Evolutionary conservation across 92 coral and sea anemone genomes (phyloP).

Genomic region (Zoanthus sociatus): DNA sequence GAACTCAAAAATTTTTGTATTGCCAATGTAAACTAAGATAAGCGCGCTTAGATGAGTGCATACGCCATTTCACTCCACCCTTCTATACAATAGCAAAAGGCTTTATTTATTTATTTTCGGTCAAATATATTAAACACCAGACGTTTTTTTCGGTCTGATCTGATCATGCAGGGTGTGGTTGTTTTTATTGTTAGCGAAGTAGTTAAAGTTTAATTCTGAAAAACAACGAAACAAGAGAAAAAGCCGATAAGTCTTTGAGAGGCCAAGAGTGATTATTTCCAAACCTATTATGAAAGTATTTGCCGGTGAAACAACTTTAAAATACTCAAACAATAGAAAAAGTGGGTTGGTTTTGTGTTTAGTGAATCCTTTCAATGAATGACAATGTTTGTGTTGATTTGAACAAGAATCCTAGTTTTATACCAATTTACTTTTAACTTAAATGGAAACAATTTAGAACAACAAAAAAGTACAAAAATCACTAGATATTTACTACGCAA

Average conservation of each 20-base stretch:
- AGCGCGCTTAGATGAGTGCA: conserved; percentile 2
- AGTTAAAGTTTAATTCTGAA: conserved; percentile 37
- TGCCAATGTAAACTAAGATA: background rate
- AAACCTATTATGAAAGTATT: background rate
- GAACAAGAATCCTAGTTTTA: background rate
- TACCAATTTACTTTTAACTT: background rate
- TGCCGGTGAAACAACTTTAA: background rate
- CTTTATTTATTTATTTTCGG: conserved; percentile 22
- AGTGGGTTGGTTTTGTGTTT: background rate
- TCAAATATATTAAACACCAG: conserved; percentile 35
- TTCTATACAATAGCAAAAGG: conserved; percentile 25
- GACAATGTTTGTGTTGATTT: background rate
- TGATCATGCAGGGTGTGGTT: conserved; percentile 43
- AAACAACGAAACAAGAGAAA: conserved; percentile 1
- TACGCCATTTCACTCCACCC: conserved; percentile 57
- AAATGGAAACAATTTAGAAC: background rate
- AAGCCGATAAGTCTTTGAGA: background rate
- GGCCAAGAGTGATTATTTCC: background rate
- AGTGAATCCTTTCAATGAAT: background rate
- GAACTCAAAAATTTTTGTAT: background rate
- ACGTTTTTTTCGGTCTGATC: conserved; percentile 40
- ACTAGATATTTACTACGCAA: background rate
- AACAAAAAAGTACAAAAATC: background rate
- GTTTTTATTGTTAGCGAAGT: conserved; percentile 11
- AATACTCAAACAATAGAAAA: background rate